Percentiles rank a stretch among this genome's conserved stretches.
These are phyloP conservation scores for Polypterus bichir DNA, from an alignment of 2,113 vertebrate genomes.

Conservation along the genomic window DNA sequence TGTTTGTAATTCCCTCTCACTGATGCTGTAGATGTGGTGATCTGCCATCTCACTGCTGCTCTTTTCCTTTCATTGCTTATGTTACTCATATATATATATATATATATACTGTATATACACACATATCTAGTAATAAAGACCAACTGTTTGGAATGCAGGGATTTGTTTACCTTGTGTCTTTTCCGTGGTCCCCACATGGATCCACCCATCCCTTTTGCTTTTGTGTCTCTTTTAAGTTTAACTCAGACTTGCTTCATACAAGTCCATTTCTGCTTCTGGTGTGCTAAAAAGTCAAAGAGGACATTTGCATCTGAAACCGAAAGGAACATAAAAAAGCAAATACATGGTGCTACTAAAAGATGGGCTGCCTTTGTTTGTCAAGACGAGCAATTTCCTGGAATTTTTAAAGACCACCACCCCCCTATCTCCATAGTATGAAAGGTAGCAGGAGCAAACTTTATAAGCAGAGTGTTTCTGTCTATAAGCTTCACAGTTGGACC, in stretches of 20 bases:
- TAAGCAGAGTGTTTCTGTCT: not conserved
- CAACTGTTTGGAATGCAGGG: too few species aligned
- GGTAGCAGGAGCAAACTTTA: too few species aligned
- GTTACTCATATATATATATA: too few species aligned
- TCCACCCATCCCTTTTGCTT: conserved; percentile 24
- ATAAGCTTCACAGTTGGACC: not conserved
- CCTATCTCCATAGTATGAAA: not conserved
- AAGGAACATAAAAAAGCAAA: not conserved
- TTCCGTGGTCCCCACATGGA: not conserved
- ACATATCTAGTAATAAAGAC: too few species aligned
- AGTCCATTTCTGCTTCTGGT: conserved; percentile 22
- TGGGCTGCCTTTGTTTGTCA: conserved; percentile 2
- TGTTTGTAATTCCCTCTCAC: too few species aligned
- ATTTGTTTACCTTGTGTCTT: not conserved
- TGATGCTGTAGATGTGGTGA: too few species aligned
- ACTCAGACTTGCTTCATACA: conserved; percentile 5
- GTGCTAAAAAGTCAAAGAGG: not conserved
- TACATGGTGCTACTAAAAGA: conserved; percentile 1
- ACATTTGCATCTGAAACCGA: not conserved
- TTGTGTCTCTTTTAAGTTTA: conserved; percentile 53
- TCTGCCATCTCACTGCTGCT: too few species aligned
- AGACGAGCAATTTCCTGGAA: conserved; percentile 11
- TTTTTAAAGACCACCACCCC: conserved; percentile 4
- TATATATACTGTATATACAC: too few species aligned
- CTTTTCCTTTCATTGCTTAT: too few species aligned